Evolutionary conservation across 2,113 vertebrate genomes (phyloP), one percentile per base, ranked within the genome.

Genomic region (Dromiciops gliroides): DNA sequence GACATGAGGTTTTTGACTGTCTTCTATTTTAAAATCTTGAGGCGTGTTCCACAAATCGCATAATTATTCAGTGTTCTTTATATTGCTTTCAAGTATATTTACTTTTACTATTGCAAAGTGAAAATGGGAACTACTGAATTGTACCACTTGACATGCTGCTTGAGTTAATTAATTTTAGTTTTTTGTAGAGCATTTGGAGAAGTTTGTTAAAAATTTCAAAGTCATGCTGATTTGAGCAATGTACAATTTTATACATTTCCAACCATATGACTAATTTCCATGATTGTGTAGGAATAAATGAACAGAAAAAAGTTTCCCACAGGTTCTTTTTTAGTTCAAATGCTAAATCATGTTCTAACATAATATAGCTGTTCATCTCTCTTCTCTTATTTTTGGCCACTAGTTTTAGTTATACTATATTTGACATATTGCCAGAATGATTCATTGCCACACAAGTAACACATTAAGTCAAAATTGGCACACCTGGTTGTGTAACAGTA

Each of bases 141-240:
- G 89, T 25, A 90, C 89, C 75, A 28, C n/a, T 52, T 12, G 19
- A 10, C 47, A 90, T 91, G 44, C 10, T 88, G 50, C 83, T 94
- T 31, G 28, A 89, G 11, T 31, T 90, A 31, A 16, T 4, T 47
- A 7, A 4, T 89, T 53, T 23, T 11, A 14, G n/a, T 92, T 93
- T 67, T 83, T 6, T 90, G 51, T 92, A 37, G 31, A 24, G 48
- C 48, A 91, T 94, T 90, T 96, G 75, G 94, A 95, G 91, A 95
- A 51, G 49, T 75, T 75, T 89, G 19, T n/a, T 94, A 47, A 53
- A 90, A 47, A 19, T 47, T 91, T 94, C 91, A 48, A 93, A 94
- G 56, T 83, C 19, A 44, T 83, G 67, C 92, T 88, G 37, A 56
- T 49, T 47, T 89, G 48, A 56, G 31, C 19, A 48, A 44, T 44